These are phyloP conservation scores for Oophaga sylvatica DNA, from an alignment of 2,797 vertebrate genomes.

Conservation along the genomic window DNA sequence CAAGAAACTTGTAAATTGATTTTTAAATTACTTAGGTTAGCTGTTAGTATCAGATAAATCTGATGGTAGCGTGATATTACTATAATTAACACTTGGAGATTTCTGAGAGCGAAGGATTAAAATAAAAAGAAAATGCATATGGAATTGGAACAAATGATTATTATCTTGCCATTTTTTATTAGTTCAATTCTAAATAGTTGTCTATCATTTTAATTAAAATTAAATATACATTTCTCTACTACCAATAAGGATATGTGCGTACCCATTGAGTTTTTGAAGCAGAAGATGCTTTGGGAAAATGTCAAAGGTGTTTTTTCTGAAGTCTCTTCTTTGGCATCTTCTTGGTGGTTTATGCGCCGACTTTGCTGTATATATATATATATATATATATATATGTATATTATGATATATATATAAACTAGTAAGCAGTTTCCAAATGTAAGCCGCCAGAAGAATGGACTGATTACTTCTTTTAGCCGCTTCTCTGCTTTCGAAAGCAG, in stretches of 20 bases:
- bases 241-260: neutral
- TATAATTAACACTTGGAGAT: constrained; percentile 41
- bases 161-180: neutral
- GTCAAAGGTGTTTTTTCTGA: no score
- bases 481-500: no score
- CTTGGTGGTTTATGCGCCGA: no score
- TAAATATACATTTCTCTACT: neutral
- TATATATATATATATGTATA: no score
- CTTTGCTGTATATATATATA: no score
- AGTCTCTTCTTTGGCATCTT: no score
- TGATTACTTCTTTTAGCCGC: no score
- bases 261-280: neutral
- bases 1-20: constrained; percentile 45
- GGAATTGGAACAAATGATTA: constrained; percentile 1
- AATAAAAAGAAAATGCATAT: constrained; percentile 8
- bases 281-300: neutral
- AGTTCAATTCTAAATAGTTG: constrained; percentile 1
- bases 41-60: constrained; percentile 38
- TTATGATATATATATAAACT: no score
- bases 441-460: no score
- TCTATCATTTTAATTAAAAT: neutral
- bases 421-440: no score
- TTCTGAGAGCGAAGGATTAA: constrained; percentile 3
- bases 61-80: constrained; percentile 41
- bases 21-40: constrained; percentile 38